These are phyloP conservation scores for Yponomeuta sedellus DNA, from an alignment of 2,888 invertebrate species.

Conservation along the genomic window DNA sequence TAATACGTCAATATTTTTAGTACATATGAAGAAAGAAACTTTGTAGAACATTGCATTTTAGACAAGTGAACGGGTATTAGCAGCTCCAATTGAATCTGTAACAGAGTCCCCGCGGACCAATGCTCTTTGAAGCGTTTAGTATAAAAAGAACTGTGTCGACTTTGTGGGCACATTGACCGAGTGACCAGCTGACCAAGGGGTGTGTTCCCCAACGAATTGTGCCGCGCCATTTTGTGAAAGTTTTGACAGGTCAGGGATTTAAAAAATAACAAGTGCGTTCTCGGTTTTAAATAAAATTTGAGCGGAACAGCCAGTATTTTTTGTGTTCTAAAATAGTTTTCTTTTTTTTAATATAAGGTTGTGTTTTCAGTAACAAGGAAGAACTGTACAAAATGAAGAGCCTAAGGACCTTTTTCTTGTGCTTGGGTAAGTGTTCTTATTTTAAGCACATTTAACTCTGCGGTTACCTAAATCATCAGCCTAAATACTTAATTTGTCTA, in stretches of 20 bases:
- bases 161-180: conserved; percentile 57
- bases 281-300: conserved; percentile 13
- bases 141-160: conserved; percentile 56
- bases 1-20: no score
- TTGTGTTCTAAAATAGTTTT: conserved; percentile 5
- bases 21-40: no score
- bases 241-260: conserved; percentile 6
- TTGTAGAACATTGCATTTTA: not conserved
- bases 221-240: conserved; percentile 7
- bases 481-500: not conserved
- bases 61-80: not conserved
- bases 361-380: conserved; percentile 14
- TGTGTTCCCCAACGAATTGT: conserved; percentile 30
- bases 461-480: not conserved
- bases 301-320: conserved; percentile 11
- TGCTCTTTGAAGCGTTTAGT: conserved; percentile 37
- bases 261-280: not conserved
- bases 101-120: not conserved
- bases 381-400: conserved; percentile 45
- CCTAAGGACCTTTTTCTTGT: conserved; percentile 50
- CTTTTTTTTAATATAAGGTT: conserved; percentile 3
- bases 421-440: conserved; percentile 55
- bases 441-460: not conserved
- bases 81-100: conserved; percentile 3
- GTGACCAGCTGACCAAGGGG: conserved; percentile 49